Evolutionary conservation across 1,140 invertebrate species (phyloP).

Genomic region (Drepana arcuata): DNA sequence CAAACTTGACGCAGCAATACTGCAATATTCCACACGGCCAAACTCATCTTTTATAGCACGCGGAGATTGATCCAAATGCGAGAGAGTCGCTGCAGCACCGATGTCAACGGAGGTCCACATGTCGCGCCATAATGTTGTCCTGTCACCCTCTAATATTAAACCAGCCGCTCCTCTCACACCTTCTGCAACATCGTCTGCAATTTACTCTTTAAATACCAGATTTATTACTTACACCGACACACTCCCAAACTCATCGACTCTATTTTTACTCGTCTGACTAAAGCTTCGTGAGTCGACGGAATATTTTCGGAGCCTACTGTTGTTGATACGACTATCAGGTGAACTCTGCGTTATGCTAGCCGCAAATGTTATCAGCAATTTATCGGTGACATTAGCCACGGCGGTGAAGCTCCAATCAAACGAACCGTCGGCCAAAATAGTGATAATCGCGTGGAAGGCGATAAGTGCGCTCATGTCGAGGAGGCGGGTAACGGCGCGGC

Average conservation of each 20-base stretch:
- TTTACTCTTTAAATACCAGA: conserved; percentile 17
- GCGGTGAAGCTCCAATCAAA: conserved; percentile 11
- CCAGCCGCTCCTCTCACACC: too few species aligned
- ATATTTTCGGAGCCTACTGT: conserved; percentile 1
- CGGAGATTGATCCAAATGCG: conserved; percentile 15
- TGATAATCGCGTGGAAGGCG: conserved; percentile 19
- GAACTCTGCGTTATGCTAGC: conserved; percentile 8
- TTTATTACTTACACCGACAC: conserved; percentile 10
- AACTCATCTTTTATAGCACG: too few species aligned
- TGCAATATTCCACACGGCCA: too few species aligned
- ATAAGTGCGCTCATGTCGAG: conserved; percentile 13
- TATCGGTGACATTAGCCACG: conserved; percentile 21
- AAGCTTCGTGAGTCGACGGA: conserved; percentile 1
- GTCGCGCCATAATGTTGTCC: conserved; percentile 19
- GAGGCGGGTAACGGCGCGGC: conserved; percentile 28
- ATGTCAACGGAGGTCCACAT: conserved; percentile 25
- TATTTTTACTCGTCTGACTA: conserved; percentile 4
- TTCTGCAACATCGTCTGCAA: too few species aligned
- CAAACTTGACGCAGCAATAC: too few species aligned
- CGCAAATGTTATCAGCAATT: conserved; percentile 9
- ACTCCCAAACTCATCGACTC: conserved; percentile 2
- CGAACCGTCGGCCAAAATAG: conserved; percentile 11
- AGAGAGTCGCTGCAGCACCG: conserved; percentile 15
- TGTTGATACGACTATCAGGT: conserved; percentile 8
- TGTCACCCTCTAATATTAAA: too few species aligned